These are phyloP conservation scores for Uropetala carovei DNA, from an alignment of 2,888 invertebrate genomes.

Conservation along the genomic window DNA sequence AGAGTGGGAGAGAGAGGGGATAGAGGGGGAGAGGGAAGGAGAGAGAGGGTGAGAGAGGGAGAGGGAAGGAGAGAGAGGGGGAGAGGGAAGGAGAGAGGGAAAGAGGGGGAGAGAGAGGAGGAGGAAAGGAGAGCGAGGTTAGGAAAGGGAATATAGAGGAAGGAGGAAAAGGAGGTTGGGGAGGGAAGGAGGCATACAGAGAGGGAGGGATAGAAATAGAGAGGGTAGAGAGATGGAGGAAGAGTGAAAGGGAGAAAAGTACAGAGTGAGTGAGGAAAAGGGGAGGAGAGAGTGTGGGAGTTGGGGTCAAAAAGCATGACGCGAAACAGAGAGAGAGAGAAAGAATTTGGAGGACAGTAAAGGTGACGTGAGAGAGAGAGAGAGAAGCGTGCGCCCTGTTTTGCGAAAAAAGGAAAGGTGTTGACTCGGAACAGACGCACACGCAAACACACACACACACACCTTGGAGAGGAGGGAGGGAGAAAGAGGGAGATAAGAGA, in stretches of 20 bases:
- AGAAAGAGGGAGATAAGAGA: background rate
- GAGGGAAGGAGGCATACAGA: background rate
- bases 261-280: too few species aligned
- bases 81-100: background rate
- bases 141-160: background rate
- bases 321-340: background rate
- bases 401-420: background rate
- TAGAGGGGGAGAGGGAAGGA: too few species aligned
- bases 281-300: background rate
- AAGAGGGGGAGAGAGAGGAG: background rate
- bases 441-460: background rate
- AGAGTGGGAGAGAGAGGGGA: too few species aligned
- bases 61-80: background rate
- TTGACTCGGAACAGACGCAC: slow-evolving; percentile 25
- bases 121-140: background rate
- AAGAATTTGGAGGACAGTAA: background rate
- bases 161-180: background rate
- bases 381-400: slow-evolving; percentile 11
- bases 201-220: background rate
- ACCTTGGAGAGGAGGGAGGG: background rate
- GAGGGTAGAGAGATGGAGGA: background rate
- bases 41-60: too few species aligned
- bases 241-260: background rate
- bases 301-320: background rate
- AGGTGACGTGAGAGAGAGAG: background rate